Conservation (phyloP, 2,113 vertebrate genomes). For the Lathamus discolor region DNA sequence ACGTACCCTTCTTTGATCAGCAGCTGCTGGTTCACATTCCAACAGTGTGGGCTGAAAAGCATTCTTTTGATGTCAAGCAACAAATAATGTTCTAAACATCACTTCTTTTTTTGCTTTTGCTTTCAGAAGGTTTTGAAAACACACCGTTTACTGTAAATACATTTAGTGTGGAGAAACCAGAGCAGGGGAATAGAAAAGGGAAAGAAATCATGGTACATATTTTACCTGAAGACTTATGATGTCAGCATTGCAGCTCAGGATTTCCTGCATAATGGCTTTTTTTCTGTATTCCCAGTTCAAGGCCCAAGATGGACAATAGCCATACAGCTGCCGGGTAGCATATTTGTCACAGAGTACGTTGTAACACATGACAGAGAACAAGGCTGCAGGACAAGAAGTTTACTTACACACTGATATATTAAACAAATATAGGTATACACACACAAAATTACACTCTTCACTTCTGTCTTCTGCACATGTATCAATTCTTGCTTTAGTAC, state of each 20-base stretch:
- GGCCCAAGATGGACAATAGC: slow-evolving; percentile 97
- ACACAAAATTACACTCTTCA: neutral
- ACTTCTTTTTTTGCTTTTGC: neutral
- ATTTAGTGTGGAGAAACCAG: neutral
- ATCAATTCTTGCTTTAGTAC: neutral
- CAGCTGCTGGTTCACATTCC: slow-evolving; percentile 27
- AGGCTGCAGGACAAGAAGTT: slow-evolving; percentile 77
- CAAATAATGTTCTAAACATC: slow-evolving; percentile 8
- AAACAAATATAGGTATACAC: neutral
- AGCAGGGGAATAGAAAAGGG: neutral
- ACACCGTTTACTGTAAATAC: neutral
- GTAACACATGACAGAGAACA: slow-evolving; percentile 99
- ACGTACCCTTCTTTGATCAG: slow-evolving; percentile 23
- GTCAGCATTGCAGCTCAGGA: slow-evolving; percentile 91
- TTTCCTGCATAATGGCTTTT: slow-evolving; percentile 99
- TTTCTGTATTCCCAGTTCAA: slow-evolving; percentile 98
- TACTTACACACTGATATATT: slow-evolving; percentile 41
- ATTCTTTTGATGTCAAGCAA: slow-evolving; percentile 53
- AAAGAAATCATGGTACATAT: neutral
- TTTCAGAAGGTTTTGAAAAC: slow-evolving; percentile 17
- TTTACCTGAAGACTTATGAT: slow-evolving; percentile 97
- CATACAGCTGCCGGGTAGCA: slow-evolving; percentile 95
- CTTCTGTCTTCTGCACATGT: neutral
- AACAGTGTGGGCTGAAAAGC: slow-evolving; percentile 7
- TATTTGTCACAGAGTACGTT: slow-evolving; percentile 98